Evolutionary conservation across 2,113 vertebrate species (phyloP).

Genomic region (Merops nubicus): DNA sequence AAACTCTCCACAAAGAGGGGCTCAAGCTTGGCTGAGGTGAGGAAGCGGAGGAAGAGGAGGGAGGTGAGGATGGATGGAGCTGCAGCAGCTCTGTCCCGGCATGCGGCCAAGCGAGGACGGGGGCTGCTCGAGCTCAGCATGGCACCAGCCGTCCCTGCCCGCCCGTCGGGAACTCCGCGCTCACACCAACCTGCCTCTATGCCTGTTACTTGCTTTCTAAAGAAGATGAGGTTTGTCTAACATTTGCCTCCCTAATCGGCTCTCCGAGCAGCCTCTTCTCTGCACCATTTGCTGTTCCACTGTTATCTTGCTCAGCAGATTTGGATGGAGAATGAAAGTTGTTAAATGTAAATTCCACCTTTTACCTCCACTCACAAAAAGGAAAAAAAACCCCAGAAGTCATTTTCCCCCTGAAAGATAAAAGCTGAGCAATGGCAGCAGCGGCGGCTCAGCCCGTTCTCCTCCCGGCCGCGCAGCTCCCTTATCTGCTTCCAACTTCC

Average conservation of each 20-base stretch:
- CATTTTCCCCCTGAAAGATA: constrained; percentile 60
- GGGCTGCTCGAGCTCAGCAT: constrained; percentile 29
- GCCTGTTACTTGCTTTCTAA: constrained; percentile 40
- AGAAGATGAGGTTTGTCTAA: constrained; percentile 63
- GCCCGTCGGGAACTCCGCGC: neutral
- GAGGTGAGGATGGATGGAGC: neutral
- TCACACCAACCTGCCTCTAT: neutral
- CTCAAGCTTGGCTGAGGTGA: neutral
- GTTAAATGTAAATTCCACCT: constrained; percentile 68
- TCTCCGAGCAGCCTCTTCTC: constrained; percentile 50
- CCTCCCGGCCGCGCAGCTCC: neutral
- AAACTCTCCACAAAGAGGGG: neutral
- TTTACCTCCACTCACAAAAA: constrained; percentile 61
- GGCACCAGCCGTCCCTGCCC: neutral
- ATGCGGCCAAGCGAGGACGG: neutral
- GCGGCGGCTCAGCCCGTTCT: constrained; percentile 18
- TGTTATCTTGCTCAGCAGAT: constrained; percentile 66
- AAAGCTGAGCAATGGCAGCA: constrained; percentile 60
- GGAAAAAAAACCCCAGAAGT: constrained; percentile 35
- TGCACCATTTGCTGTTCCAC: constrained; percentile 55
- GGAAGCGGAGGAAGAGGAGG: neutral
- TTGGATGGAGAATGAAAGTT: constrained; percentile 63
- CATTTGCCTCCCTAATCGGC: constrained; percentile 65
- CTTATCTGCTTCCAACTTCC: constrained; percentile 54
- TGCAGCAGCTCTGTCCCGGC: neutral